Percentiles rank a stretch among this genome's conserved stretches.
Conservation (phyloP, 2,888 invertebrate species). For the Oegoconia quadripuncta region DNA sequence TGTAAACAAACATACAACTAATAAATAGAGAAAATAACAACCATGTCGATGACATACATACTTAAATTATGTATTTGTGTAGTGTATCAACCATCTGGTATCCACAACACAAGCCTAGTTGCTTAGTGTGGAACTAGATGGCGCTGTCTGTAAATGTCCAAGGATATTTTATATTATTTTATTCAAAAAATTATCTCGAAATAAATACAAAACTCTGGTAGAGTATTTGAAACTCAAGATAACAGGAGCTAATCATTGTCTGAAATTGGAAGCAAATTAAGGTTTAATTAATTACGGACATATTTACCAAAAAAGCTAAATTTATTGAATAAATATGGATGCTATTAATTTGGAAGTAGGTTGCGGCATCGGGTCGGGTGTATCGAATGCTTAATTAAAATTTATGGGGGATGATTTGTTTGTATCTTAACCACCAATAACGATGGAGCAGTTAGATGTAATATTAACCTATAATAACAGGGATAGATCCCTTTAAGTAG, state of each 20-base stretch:
- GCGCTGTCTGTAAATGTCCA: too few species aligned
- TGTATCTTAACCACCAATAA: conserved; percentile 34
- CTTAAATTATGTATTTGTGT: too few species aligned
- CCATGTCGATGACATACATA: too few species aligned
- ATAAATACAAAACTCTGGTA: too few species aligned
- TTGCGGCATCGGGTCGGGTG: conserved; percentile 33
- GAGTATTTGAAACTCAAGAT: too few species aligned
- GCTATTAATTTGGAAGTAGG: conserved; percentile 40
- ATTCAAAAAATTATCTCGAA: too few species aligned
- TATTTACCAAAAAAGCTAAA: neutral
- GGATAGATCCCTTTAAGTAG: conserved; percentile 47
- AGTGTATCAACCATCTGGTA: too few species aligned
- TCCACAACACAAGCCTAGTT: too few species aligned
- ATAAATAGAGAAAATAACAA: too few species aligned
- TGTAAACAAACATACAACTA: too few species aligned
- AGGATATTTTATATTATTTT: too few species aligned
- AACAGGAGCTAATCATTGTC: neutral
- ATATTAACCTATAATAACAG: conserved; percentile 50
- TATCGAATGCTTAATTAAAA: conserved; percentile 67
- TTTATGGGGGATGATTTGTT: conserved; percentile 56
- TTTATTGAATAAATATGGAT: conserved; percentile 28
- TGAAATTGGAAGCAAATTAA: neutral
- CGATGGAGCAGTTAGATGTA: conserved; percentile 35
- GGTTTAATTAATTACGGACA: neutral
- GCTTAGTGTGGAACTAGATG: too few species aligned